phyloP scores from a whole-genome alignment of 2,113 vertebrate species.

The Athene cunicularia region DNA sequence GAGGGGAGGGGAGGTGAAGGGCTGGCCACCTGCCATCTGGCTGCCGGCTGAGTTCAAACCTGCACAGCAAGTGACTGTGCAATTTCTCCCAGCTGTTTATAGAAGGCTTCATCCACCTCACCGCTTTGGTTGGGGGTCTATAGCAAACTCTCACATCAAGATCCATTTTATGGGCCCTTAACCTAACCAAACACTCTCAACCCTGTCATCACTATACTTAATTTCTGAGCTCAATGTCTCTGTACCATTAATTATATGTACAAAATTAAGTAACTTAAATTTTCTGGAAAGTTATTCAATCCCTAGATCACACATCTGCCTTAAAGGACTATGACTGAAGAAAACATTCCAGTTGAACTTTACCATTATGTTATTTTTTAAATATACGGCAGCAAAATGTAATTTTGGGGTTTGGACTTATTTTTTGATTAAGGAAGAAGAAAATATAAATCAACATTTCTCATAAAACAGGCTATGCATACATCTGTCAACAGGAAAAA shows the following conservation, averaged over 20 bases:
- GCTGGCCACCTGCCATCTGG: too few relatives aligned
- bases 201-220: too few relatives aligned
- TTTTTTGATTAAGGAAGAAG: neutral
- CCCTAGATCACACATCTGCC: neutral
- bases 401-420: neutral
- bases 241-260: neutral
- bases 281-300: neutral
- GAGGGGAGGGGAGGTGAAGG: too few relatives aligned
- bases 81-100: too few relatives aligned
- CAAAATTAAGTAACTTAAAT: neutral
- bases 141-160: too few relatives aligned
- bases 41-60: too few relatives aligned
- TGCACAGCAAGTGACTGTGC: too few relatives aligned
- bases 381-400: neutral
- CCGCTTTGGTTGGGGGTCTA: too few relatives aligned
- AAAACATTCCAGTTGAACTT: neutral
- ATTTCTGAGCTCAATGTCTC: neutral
- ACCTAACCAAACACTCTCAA: too few relatives aligned
- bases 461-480: neutral
- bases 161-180: too few relatives aligned
- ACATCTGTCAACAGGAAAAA: neutral
- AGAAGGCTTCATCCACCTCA: too few relatives aligned
- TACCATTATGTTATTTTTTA: neutral
- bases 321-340: neutral
- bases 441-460: neutral